phyloP scores from a whole-genome alignment of 2,113 vertebrate species.

The Mystacornis crossleyi region DNA sequence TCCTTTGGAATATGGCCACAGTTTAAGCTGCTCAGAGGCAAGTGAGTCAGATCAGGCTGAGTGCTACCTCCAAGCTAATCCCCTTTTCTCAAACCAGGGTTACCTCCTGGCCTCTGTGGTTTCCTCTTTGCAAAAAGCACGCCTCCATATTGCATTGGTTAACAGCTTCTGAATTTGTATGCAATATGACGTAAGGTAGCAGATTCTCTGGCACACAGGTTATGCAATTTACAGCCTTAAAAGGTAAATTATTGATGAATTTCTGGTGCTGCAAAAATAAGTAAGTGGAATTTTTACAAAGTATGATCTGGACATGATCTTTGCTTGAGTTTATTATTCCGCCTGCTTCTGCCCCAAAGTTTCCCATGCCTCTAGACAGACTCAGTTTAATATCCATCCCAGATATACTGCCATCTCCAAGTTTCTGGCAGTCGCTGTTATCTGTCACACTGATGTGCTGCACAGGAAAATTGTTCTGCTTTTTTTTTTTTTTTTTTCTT shows the following conservation, averaged over 20 bases:
- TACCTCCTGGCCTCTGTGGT: conserved; percentile 9
- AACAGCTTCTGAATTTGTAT: neutral
- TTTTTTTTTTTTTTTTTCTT: conserved; percentile 18
- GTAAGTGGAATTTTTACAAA: conserved; percentile 4
- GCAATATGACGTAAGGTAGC: neutral
- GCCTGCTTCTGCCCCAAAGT: neutral
- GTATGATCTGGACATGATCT: neutral
- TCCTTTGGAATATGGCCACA: neutral
- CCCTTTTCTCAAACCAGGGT: neutral
- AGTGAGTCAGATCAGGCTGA: neutral
- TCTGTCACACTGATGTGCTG: neutral
- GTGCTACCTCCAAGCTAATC: neutral
- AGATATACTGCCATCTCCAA: conserved; percentile 1
- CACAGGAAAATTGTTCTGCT: neutral
- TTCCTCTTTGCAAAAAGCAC: conserved; percentile 15
- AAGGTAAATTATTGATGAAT: neutral
- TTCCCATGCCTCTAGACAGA: neutral
- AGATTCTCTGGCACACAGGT: neutral
- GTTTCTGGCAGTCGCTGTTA: neutral
- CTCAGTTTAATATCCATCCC: conserved; percentile 1
- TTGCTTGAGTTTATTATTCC: neutral
- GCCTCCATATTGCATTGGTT: neutral
- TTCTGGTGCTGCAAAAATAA: conserved; percentile 19
- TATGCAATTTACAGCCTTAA: neutral
- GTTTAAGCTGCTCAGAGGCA: neutral